Percentiles rank a stretch among this genome's conserved stretches.
Evolutionary conservation across 2,113 vertebrate species (phyloP).

Genomic region (Indicator indicator): DNA sequence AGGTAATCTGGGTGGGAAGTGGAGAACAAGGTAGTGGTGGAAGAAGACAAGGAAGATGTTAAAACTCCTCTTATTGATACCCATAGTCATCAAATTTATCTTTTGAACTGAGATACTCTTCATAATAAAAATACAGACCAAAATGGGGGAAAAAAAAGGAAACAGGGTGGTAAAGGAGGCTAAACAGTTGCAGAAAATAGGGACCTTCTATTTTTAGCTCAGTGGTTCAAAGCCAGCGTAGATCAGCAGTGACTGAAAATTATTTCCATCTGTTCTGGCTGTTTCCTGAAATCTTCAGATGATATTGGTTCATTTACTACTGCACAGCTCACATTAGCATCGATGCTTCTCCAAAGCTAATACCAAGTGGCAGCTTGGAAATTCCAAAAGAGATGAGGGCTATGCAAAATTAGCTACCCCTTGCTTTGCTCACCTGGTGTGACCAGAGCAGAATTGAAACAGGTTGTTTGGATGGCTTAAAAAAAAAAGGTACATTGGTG

Average conservation of each 20-base stretch:
- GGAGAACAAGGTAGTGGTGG: background rate
- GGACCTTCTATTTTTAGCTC: background rate
- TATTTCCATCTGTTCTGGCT: slow-evolving; percentile 10
- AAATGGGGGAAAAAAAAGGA: background rate
- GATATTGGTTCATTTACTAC: background rate
- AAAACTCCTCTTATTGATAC: background rate
- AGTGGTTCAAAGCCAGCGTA: slow-evolving; percentile 1
- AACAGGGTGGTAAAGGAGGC: background rate
- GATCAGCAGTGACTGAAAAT: background rate
- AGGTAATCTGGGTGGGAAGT: background rate
- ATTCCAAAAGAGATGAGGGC: background rate
- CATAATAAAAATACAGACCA: background rate
- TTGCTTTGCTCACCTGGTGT: background rate
- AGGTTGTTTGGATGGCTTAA: background rate
- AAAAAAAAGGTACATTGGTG: background rate
- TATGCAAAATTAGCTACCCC: background rate
- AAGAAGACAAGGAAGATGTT: background rate
- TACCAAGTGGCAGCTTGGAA: background rate
- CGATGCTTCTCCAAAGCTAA: background rate
- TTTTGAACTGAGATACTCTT: background rate
- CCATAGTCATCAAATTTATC: background rate
- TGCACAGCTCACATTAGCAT: background rate
- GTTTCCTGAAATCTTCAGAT: background rate
- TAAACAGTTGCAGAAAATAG: background rate
- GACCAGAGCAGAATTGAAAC: background rate